Base-by-base conservation (phyloP, 1,140 invertebrate genomes). In the Drosophila elegans region DNA sequence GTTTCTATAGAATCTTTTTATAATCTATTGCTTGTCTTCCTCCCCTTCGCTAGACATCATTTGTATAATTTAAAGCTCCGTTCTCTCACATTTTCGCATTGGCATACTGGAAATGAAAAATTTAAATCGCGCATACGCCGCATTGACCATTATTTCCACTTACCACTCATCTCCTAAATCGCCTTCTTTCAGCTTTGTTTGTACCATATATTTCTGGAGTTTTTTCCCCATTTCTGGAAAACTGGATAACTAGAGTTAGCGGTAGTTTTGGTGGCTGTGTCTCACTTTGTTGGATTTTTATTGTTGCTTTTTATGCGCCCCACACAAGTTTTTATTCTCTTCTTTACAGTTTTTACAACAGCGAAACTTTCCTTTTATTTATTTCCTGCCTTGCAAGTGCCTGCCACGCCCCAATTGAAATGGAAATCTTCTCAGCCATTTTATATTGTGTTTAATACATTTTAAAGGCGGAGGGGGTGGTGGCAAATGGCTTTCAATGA, bases 391-490 rank as follows among this genome's bases (percentile, higher is more conserved):
- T 67, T 68, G 64, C 64, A 67, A 68, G 64, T 68, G 64, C 64
- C 64, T 4, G 61, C 64, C 64, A 67, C 64, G 61, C 64, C 64
- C 64, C 64, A 68, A 44, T 66, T 66, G 4, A 67, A 68, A 68
- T 68, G 61, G 46, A 68, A 68, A 68, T 68, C 38, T 44, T 68
- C 46, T 16, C 64, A 44, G 62, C 61, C 42, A 62, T 64, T 64
- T 64, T 64, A 64, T 60, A 74, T 73, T 74, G 67, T 74, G 38
- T 64, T 75, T 74, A 75, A 75, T 75, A 75, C 59, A 53, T 54
- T 74, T 72, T 62, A 73, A 73, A 73, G 48, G 34, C n/a, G 25
- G 16, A 4, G 16, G 1, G 25, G 38, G 38, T 1, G 13, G 5
- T 4, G 9, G 54, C 25, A 1, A 29, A 36, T 49, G 71, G 51